These are phyloP conservation scores for Nasonia longicornis DNA, from an alignment of 1,140 invertebrate genomes.

Conservation along the genomic window DNA sequence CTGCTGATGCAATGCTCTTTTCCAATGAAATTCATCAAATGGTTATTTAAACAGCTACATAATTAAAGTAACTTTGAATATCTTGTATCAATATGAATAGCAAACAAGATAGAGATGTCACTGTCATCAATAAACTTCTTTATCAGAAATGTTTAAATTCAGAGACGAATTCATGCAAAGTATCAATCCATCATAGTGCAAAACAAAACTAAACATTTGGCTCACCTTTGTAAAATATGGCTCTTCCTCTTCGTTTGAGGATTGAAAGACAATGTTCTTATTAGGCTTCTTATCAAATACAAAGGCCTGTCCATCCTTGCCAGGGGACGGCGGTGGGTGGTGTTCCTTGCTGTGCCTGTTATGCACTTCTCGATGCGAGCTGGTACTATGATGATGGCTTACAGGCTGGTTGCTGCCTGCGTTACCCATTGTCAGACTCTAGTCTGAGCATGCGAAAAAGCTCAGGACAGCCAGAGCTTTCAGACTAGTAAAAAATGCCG, in stretches of 20 bases:
- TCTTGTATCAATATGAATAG: background rate
- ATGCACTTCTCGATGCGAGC: constrained; percentile 67
- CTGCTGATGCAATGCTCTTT: too few relatives aligned
- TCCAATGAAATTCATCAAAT: background rate
- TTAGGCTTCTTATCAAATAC: constrained; percentile 86
- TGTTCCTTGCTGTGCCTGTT: constrained; percentile 59
- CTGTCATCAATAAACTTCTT: background rate
- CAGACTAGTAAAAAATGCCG: background rate
- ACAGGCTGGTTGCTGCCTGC: constrained; percentile 77
- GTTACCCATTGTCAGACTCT: constrained; percentile 75
- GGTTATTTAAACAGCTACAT: background rate
- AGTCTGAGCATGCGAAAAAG: constrained; percentile 20
- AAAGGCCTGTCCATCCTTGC: constrained; percentile 85
- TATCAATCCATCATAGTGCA: background rate
- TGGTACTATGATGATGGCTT: constrained; percentile 75
- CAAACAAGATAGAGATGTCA: background rate
- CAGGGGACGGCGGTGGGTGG: constrained; percentile 75
- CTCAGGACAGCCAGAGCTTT: background rate
- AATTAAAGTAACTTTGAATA: background rate
- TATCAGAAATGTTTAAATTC: background rate
- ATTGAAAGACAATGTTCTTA: constrained; percentile 73
- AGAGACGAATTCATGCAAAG: background rate
- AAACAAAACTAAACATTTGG: constrained; percentile 12
- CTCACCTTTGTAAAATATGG: constrained; percentile 79
- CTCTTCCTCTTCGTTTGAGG: constrained; percentile 84